phyloP scores from a whole-genome alignment of 92 coral and sea anemone genomes.

The Epizoanthus illoricatus region DNA sequence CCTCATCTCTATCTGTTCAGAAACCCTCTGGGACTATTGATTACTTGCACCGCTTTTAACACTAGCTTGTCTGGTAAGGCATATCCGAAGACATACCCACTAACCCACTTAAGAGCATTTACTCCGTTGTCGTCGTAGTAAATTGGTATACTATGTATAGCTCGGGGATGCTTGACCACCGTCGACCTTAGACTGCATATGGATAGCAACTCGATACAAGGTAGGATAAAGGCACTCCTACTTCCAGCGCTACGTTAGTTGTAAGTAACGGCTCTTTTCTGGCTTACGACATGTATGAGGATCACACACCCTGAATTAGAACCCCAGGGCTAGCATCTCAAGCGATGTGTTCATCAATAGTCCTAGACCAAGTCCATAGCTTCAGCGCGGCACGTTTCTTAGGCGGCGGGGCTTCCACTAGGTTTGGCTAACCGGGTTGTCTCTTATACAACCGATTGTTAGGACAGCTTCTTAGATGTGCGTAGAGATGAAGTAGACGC shows the following conservation, averaged over 20 bases:
- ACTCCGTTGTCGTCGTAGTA: constrained; percentile 5
- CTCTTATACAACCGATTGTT: constrained; percentile 3
- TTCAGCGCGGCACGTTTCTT: constrained; percentile 6
- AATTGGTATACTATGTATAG: constrained; percentile 2
- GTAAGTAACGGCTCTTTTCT: constrained; percentile 4
- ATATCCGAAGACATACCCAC: constrained; percentile 5
- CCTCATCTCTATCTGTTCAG: constrained; percentile 5
- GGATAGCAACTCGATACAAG: constrained; percentile 5
- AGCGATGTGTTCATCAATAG: constrained; percentile 4
- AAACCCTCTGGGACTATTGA: constrained; percentile 5
- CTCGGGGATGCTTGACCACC: constrained; percentile 7
- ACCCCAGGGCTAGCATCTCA: constrained; percentile 6
- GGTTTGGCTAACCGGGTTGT: constrained; percentile 6
- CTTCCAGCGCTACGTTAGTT: constrained; percentile 5
- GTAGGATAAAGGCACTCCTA: constrained; percentile 5
- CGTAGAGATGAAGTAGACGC: constrained; percentile 5
- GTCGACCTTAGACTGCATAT: constrained; percentile 5
- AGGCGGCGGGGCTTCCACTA: constrained; percentile 8
- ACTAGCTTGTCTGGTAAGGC: constrained; percentile 5
- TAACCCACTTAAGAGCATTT: constrained; percentile 3
- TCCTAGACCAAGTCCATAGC: constrained; percentile 5
- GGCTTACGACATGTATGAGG: constrained; percentile 5
- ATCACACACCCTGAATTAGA: constrained; percentile 4
- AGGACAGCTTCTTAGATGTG: constrained; percentile 5
- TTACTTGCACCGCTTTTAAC: constrained; percentile 4